Percentiles rank a stretch among this genome's conserved stretches.
Evolutionary conservation across 1,140 invertebrate genomes (phyloP).

Genomic region (Brachionus manjavacas): DNA sequence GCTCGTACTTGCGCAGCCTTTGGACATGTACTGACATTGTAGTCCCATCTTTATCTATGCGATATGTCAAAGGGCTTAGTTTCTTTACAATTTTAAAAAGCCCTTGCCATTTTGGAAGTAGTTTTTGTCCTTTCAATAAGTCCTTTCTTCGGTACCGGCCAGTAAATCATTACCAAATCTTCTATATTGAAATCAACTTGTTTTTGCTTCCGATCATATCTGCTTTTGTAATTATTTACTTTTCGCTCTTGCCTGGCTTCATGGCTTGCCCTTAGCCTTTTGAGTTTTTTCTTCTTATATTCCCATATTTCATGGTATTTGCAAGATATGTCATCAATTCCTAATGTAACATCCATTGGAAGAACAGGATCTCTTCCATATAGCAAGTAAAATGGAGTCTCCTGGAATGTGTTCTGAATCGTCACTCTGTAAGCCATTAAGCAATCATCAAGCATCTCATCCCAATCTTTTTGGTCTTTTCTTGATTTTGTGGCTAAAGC

Average conservation of each 20-base stretch:
- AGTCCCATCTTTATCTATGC: too few relatives aligned
- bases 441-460: not conserved
- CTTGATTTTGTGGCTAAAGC: not conserved
- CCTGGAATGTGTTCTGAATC: not conserved
- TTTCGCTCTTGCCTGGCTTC: not conserved
- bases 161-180: not conserved
- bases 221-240: not conserved
- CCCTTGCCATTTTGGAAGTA: not conserved
- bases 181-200: not conserved
- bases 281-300: not conserved
- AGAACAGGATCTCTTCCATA: too few relatives aligned
- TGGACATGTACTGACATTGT: too few relatives aligned
- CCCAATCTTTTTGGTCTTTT: not conserved
- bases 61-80: not conserved
- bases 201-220: not conserved
- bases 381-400: not conserved
- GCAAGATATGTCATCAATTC: not conserved
- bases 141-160: not conserved
- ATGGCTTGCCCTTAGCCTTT: not conserved
- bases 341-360: not conserved
- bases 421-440: not conserved
- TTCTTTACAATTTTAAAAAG: not conserved
- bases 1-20: too few relatives aligned
- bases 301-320: not conserved
- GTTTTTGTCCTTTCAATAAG: conserved; percentile 2